Percentiles rank a stretch among this genome's conserved stretches.
Conservation (phyloP, 1,140 invertebrate species). For the Schlechtendalia chinensis region DNA sequence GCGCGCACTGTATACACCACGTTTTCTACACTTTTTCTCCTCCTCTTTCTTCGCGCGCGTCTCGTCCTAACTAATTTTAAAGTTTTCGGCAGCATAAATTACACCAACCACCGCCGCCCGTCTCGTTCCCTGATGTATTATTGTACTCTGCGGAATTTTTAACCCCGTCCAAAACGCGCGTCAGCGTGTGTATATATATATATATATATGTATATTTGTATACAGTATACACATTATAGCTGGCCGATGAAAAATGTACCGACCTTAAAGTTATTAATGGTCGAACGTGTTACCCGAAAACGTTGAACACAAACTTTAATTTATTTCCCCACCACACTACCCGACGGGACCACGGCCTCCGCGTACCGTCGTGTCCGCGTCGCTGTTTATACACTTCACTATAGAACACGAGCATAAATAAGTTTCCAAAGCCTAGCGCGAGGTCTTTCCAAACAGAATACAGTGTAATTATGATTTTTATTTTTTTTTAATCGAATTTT, state of each 20-base stretch:
- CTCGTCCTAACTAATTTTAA: constrained; percentile 47
- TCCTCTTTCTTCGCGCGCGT: neutral
- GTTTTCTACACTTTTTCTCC: neutral
- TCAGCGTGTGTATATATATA: neutral
- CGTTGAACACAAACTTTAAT: constrained; percentile 47
- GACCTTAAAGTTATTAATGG: constrained; percentile 49
- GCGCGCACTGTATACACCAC: too few relatives aligned
- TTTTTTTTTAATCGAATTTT: constrained; percentile 36
- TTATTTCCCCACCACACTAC: constrained; percentile 39
- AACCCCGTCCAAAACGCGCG: constrained; percentile 31
- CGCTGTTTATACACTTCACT: constrained; percentile 24
- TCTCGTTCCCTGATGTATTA: constrained; percentile 43
- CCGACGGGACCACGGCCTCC: too few relatives aligned
- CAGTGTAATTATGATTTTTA: neutral
- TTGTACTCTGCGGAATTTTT: constrained; percentile 46
- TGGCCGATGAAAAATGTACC: constrained; percentile 45
- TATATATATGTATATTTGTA: constrained; percentile 22
- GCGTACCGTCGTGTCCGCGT: neutral
- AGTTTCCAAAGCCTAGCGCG: constrained; percentile 22
- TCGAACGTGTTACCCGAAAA: constrained; percentile 43
- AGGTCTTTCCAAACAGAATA: neutral
- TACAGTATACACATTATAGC: constrained; percentile 15
- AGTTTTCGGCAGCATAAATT: constrained; percentile 47
- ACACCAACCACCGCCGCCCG: constrained; percentile 15
- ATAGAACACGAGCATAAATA: constrained; percentile 29